Percentiles rank a stretch among this genome's conserved stretches.
Conservation (phyloP, 2,888 invertebrate species). For the Arctia plantaginis region DNA sequence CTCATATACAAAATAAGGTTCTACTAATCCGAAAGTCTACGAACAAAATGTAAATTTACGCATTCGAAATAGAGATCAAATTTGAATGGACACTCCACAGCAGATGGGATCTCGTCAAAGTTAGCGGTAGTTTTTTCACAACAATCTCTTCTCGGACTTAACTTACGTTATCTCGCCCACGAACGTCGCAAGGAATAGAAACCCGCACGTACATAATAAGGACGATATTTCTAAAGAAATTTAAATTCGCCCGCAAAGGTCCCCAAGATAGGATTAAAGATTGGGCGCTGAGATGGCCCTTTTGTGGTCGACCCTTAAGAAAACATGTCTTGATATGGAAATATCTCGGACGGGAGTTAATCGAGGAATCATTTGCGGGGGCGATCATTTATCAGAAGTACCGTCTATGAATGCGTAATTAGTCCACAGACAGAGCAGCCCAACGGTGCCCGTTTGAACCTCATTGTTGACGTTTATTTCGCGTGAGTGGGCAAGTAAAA, state of each 20-base stretch:
- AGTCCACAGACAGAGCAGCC: conserved; percentile 66
- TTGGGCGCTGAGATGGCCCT: conserved; percentile 86
- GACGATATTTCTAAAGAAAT: conserved; percentile 87
- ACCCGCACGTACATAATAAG: conserved; percentile 86
- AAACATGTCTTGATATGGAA: conserved; percentile 87
- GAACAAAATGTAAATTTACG: conserved; percentile 65
- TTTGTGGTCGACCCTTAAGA: conserved; percentile 86
- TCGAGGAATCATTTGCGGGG: conserved; percentile 83
- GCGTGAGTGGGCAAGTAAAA: conserved; percentile 75
- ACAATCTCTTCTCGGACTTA: conserved; percentile 86
- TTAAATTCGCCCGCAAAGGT: conserved; percentile 87
- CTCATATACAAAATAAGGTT: conserved; percentile 87
- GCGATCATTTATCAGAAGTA: conserved; percentile 80
- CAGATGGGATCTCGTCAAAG: conserved; percentile 82
- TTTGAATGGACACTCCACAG: conserved; percentile 57
- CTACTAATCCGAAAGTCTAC: conserved; percentile 74
- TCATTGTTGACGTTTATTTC: conserved; percentile 76
- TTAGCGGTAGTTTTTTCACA: conserved; percentile 86
- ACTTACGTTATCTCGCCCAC: conserved; percentile 86
- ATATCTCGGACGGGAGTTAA: conserved; percentile 82
- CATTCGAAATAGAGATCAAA: conserved; percentile 65
- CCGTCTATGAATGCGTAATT: conserved; percentile 80
- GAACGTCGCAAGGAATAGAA: conserved; percentile 85
- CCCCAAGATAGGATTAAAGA: conserved; percentile 87
- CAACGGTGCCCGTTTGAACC: conserved; percentile 52